Conservation (phyloP, 2,888 invertebrate genomes). For the Monoplex corrugatus region DNA sequence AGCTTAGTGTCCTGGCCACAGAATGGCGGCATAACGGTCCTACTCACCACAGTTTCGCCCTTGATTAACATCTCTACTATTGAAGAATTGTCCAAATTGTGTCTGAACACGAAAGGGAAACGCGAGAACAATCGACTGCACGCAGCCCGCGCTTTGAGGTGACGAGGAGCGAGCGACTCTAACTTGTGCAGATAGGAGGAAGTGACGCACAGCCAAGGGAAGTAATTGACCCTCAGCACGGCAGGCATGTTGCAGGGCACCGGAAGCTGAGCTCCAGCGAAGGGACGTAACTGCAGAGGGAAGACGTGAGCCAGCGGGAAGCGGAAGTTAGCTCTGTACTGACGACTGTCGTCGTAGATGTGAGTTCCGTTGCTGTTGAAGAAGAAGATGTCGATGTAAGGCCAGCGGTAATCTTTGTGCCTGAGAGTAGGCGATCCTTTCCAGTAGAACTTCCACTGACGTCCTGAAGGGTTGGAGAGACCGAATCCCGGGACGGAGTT, state of each 20-base stretch:
- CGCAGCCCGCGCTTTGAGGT: conserved; percentile 20
- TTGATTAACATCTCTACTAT: conserved; percentile 17
- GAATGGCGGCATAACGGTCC: neutral
- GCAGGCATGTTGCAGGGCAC: conserved; percentile 56
- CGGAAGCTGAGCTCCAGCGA: conserved; percentile 56
- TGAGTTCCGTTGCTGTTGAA: conserved; percentile 68
- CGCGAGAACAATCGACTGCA: conserved; percentile 44
- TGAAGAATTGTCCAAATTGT: neutral
- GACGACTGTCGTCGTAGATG: conserved; percentile 59
- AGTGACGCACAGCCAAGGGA: conserved; percentile 52
- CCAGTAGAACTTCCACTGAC: conserved; percentile 69
- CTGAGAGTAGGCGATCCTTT: conserved; percentile 53
- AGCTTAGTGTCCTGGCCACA: neutral
- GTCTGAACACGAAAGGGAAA: conserved; percentile 52
- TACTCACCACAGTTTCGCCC: neutral
- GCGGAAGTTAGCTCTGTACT: conserved; percentile 49
- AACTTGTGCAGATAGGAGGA: conserved; percentile 50
- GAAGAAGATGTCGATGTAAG: conserved; percentile 74
- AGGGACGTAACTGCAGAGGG: conserved; percentile 58
- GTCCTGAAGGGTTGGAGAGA: conserved; percentile 51
- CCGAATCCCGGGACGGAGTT: conserved; percentile 55
- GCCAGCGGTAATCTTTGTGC: conserved; percentile 66
- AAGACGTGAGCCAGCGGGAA: conserved; percentile 55
- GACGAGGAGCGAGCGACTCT: conserved; percentile 29
- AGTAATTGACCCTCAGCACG: conserved; percentile 52